Conservation (phyloP, 2,113 vertebrate genomes). For the Bettongia penicillata region DNA sequence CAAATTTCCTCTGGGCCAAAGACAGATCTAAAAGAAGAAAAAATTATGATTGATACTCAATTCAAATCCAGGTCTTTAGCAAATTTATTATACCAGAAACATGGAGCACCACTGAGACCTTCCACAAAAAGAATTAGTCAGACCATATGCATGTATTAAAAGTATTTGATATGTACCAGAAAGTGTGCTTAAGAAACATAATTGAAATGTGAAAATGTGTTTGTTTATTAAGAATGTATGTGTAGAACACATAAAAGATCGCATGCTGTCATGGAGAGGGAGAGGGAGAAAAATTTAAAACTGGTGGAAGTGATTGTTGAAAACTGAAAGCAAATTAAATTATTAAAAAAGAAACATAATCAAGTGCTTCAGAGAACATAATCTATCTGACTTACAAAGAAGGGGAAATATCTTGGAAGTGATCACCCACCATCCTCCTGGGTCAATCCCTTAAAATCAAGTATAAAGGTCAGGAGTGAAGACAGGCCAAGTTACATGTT, state of each 20-base stretch:
- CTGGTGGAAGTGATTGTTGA: too few species aligned
- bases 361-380: neutral
- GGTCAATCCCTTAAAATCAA: neutral
- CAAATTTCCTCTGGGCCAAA: constrained; percentile 95
- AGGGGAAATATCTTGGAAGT: neutral
- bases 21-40: constrained; percentile 88
- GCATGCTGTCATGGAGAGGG: too few species aligned
- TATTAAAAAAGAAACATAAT: neutral
- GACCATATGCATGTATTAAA: neutral
- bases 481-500: neutral
- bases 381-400: neutral
- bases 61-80: neutral
- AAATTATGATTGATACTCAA: neutral
- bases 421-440: neutral
- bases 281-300: too few species aligned
- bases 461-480: neutral
- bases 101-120: neutral
- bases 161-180: neutral
- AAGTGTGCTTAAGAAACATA: neutral
- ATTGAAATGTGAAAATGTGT: too few species aligned
- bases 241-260: too few species aligned
- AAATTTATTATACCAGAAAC: neutral
- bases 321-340: too few species aligned
- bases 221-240: too few species aligned
- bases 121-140: neutral